Evolutionary conservation across 2,888 invertebrate genomes (phyloP).

Genomic region (Synanthedon formicaeformis): DNA sequence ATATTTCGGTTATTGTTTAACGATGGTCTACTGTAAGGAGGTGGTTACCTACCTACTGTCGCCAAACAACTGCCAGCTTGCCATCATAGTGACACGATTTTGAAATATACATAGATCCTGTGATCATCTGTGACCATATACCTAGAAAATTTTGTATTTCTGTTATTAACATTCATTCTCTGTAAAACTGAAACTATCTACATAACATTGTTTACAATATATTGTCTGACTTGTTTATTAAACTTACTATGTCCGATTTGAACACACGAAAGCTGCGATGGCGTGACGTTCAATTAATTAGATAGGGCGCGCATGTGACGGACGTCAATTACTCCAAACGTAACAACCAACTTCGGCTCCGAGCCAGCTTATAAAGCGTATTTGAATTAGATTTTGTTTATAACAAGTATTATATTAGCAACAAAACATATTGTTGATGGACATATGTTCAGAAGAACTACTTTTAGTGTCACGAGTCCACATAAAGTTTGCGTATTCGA

Average conservation of each 20-base stretch:
- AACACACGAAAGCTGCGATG: slow-evolving; percentile 5
- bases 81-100: no score
- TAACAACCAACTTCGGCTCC: slow-evolving; percentile 25
- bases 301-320: slow-evolving; percentile 4
- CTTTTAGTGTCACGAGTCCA: not conserved
- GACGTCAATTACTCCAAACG: slow-evolving; percentile 17
- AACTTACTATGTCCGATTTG: not conserved
- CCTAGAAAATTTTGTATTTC: no score
- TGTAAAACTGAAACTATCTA: no score
- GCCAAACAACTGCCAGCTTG: no score
- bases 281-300: slow-evolving; percentile 23
- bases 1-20: no score
- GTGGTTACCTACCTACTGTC: no score
- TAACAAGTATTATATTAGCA: not conserved
- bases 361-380: slow-evolving; percentile 24
- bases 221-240: no score
- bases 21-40: no score
- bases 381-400: slow-evolving; percentile 2
- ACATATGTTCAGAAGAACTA: not conserved
- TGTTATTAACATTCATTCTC: no score
- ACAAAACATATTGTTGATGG: not conserved
- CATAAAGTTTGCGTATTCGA: not conserved
- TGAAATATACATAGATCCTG: no score
- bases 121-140: no score
- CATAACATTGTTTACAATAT: no score